Percentiles rank a stretch among this genome's conserved stretches.
Evolutionary conservation across 2,888 invertebrate species (phyloP).

Genomic region (Drosophila stalkeri): DNA sequence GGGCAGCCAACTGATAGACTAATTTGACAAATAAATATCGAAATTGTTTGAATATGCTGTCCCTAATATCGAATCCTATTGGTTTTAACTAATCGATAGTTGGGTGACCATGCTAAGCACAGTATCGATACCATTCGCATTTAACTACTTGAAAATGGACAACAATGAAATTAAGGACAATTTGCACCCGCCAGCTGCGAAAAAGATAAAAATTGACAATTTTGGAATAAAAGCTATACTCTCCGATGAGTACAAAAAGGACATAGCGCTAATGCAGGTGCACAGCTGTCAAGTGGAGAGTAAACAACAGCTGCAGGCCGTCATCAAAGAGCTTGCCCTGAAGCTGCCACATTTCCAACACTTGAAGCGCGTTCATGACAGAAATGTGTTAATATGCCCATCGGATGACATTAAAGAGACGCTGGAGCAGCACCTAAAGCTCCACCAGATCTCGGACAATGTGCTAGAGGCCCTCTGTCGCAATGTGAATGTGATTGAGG

Average conservation of each 20-base stretch:
- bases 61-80: background rate
- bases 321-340: slow-evolving; percentile 87
- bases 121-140: background rate
- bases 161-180: slow-evolving; percentile 34
- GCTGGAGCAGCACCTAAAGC: slow-evolving; percentile 85
- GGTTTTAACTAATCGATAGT: background rate
- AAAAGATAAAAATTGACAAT: slow-evolving; percentile 33
- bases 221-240: slow-evolving; percentile 86
- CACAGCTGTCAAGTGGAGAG: slow-evolving; percentile 88
- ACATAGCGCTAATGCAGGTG: slow-evolving; percentile 86
- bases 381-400: slow-evolving; percentile 87
- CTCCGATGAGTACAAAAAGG: slow-evolving; percentile 86
- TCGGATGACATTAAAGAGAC: slow-evolving; percentile 79
- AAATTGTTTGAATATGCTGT: background rate
- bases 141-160: slow-evolving; percentile 11
- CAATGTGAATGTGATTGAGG: slow-evolving; percentile 86
- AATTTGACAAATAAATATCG: background rate
- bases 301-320: slow-evolving; percentile 87
- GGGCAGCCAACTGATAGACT: slow-evolving; percentile 4
- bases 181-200: slow-evolving; percentile 49
- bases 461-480: slow-evolving; percentile 61
- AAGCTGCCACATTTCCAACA: slow-evolving; percentile 89
- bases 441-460: slow-evolving; percentile 49
- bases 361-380: slow-evolving; percentile 90
- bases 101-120: background rate